Evolutionary conservation across 1,140 invertebrate species (phyloP).

Genomic region (Tetramorium parvispinum): DNA sequence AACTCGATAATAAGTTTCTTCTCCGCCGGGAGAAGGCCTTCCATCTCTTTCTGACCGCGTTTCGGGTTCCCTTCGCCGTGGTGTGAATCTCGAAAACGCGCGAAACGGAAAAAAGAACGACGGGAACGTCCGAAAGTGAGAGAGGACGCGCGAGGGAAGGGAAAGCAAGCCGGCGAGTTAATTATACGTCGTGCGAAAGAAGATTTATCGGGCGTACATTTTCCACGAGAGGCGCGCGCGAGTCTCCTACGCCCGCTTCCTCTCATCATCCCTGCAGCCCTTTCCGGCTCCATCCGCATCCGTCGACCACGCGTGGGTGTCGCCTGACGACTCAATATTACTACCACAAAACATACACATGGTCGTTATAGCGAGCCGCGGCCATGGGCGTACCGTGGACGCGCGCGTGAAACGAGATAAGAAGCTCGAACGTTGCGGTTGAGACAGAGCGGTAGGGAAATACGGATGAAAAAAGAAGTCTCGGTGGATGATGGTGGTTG

Average conservation of each 20-base stretch:
- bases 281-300: background rate
- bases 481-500: constrained; percentile 4
- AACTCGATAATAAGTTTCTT: background rate
- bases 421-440: constrained; percentile 11
- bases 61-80: background rate
- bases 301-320: constrained; percentile 60
- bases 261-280: constrained; percentile 44
- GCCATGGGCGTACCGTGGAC: constrained; percentile 12
- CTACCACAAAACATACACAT: constrained; percentile 42
- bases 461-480: constrained; percentile 20
- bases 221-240: constrained; percentile 52
- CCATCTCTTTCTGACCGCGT: background rate
- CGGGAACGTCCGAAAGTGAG: constrained; percentile 31
- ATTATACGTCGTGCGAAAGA: constrained; percentile 71
- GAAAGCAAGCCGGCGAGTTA: constrained; percentile 52
- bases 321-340: constrained; percentile 73
- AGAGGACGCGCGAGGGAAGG: background rate
- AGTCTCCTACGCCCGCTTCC: constrained; percentile 59
- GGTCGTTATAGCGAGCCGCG: constrained; percentile 46
- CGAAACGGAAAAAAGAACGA: constrained; percentile 1
- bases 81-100: constrained; percentile 32
- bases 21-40: background rate
- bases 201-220: constrained; percentile 76
- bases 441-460: constrained; percentile 17
- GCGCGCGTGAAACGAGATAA: constrained; percentile 52